A percentile compares a stretch with the other conserved stretches of the same genome.
Conservation (phyloP, 1,140 invertebrate genomes). For the Helicoverpa armigera region DNA sequence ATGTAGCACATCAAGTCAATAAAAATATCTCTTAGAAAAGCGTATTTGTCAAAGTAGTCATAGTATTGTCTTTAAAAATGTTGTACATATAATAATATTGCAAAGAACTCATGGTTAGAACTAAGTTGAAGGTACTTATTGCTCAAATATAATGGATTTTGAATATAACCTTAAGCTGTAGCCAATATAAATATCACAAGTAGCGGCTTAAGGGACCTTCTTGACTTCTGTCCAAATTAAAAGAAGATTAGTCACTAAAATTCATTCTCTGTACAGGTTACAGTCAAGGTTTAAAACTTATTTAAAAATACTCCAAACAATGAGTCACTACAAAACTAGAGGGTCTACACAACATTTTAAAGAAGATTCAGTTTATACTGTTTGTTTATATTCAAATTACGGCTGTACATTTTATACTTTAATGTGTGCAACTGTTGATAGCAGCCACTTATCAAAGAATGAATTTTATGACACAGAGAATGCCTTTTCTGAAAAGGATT, state of each 20-base stretch:
- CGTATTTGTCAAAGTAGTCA: constrained; percentile 49
- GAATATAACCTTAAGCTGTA: constrained; percentile 61
- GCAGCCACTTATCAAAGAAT: constrained; percentile 63
- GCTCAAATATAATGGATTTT: constrained; percentile 42
- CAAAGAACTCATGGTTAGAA: constrained; percentile 36
- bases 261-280: constrained; percentile 79
- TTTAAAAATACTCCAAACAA: constrained; percentile 81
- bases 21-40: constrained; percentile 59
- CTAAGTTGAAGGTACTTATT: constrained; percentile 35
- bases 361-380: constrained; percentile 71
- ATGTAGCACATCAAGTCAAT: constrained; percentile 49
- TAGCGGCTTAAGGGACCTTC: constrained; percentile 65
- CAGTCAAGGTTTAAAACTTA: constrained; percentile 83
- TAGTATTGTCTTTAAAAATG: constrained; percentile 56
- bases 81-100: constrained; percentile 44
- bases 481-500: constrained; percentile 92
- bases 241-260: constrained; percentile 74
- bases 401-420: constrained; percentile 57
- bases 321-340: constrained; percentile 79
- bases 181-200: constrained; percentile 82
- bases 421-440: constrained; percentile 80
- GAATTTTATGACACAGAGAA: constrained; percentile 85
- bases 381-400: constrained; percentile 48
- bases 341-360: constrained; percentile 77
- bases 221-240: constrained; percentile 62